Base-by-base conservation (phyloP, 1,140 invertebrate genomes). In the Helicoverpa zea region DNA sequence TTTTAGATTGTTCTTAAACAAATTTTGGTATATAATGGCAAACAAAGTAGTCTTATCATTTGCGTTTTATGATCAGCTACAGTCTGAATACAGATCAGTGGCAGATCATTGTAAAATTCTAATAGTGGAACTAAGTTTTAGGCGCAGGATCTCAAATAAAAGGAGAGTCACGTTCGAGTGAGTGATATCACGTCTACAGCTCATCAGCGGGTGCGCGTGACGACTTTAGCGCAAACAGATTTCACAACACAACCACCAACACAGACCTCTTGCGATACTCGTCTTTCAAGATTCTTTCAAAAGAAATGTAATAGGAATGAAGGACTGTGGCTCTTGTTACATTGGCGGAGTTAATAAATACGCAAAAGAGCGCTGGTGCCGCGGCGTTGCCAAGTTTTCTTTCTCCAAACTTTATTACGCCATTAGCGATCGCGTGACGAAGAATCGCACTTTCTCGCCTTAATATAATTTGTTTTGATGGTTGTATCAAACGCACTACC, bases 211-310 rank as follows among this genome's bases (percentile, higher is more conserved):
- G 47, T 84, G 91, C 87, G 91, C 92, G 92, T 93, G 92, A 93
- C 91, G 91, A 92, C 90, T 93, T 93, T 90, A 92, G 87, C 84
- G 86, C 91, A 92, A 93, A 92, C 92, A 93, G 92, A 94, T 94
- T 94, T 91, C 87, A 86, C 86, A 87, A 91, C 85, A 90, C 66
- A 64, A 87, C 91, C 90, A 91, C 80, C 72, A 58, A 83, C 80
- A 9, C n/a, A 72, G 90, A 86, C 80, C 89, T 83, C 73, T 63
- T 77, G 51, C 66, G 14, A 58, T 79, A 54, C 73, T 64, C 52
- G 30, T 16, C 63, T 30, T 30, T 73, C 66, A 47, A 35, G 59
- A 13, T 81, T 51, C 77, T 30, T 54, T 70, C 54, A 66, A 68
- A 80, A 75, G 51, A 75, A 81, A 63, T 76, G 51, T 86, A 82